Evolutionary conservation across 2,113 vertebrate genomes (phyloP).

Genomic region (Sinocyclocheilus anshuiensis): DNA sequence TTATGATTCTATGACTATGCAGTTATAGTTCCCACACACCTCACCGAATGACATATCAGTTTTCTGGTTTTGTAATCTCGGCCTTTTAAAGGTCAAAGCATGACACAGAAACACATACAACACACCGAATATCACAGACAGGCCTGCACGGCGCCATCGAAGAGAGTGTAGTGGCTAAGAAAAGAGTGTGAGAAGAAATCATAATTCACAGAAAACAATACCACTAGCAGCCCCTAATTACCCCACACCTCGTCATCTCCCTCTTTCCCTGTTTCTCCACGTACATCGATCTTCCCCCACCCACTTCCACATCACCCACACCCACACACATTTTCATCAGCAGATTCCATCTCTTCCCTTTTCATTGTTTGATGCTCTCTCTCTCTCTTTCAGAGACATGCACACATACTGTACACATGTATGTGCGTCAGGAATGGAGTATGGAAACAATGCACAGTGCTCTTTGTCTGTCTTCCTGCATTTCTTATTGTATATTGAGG

Average conservation of each 20-base stretch:
- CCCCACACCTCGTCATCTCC: conserved; percentile 72
- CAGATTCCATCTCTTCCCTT: conserved; percentile 40
- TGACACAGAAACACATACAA: not conserved
- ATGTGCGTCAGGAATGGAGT: conserved; percentile 43
- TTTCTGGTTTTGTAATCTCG: not conserved
- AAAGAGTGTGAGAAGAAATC: conserved; percentile 31
- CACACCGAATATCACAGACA: not conserved
- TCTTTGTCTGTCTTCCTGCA: conserved; percentile 51
- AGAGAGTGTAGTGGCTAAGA: conserved; percentile 7
- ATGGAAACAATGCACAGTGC: conserved; percentile 35
- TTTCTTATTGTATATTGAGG: conserved; percentile 47
- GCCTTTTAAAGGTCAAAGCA: not conserved
- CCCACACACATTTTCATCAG: not conserved
- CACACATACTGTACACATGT: conserved; percentile 29
- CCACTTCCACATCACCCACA: conserved; percentile 5
- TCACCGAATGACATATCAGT: not conserved
- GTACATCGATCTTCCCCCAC: conserved; percentile 72
- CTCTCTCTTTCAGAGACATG: conserved; percentile 1
- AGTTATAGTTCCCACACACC: not conserved
- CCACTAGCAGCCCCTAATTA: conserved; percentile 11
- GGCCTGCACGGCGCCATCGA: not conserved
- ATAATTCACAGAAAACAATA: conserved; percentile 27
- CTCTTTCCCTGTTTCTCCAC: conserved; percentile 67
- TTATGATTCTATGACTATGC: not conserved
- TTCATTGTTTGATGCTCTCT: conserved; percentile 22